Evolutionary conservation across 2,797 vertebrate genomes (phyloP).

Genomic region (Anas capensis): DNA sequence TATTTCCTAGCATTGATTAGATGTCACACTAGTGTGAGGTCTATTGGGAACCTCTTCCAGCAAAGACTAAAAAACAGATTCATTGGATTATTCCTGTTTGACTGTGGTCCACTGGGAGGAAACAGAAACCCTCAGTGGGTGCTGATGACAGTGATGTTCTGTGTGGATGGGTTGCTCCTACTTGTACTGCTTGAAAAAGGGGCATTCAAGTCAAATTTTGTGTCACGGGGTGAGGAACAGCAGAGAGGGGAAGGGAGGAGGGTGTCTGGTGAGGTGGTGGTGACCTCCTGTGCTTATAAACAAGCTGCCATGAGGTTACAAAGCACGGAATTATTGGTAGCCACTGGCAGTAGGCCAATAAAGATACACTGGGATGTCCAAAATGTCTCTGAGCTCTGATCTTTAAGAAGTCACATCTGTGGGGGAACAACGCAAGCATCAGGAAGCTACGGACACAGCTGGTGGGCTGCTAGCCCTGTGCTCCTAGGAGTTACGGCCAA

Average conservation of each 20-base stretch:
- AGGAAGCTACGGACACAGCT: neutral
- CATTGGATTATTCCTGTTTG: neutral
- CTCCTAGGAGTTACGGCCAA: fast-evolving
- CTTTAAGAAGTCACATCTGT: neutral
- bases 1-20: neutral
- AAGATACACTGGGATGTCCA: neutral
- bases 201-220: neutral
- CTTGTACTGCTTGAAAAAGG: neutral
- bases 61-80: neutral
- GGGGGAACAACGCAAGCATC: neutral
- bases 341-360: neutral
- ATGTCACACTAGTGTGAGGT: neutral
- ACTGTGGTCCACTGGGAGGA: neutral
- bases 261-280: neutral
- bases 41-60: neutral
- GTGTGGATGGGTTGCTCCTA: neutral
- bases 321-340: neutral
- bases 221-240: neutral
- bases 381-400: neutral
- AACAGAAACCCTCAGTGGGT: neutral
- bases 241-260: neutral
- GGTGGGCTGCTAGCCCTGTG: neutral
- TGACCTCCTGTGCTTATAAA: neutral
- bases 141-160: neutral
- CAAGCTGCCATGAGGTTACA: neutral